Evolutionary conservation across 2,113 vertebrate genomes (phyloP).

Genomic region (Illadopsis cleaveri): DNA sequence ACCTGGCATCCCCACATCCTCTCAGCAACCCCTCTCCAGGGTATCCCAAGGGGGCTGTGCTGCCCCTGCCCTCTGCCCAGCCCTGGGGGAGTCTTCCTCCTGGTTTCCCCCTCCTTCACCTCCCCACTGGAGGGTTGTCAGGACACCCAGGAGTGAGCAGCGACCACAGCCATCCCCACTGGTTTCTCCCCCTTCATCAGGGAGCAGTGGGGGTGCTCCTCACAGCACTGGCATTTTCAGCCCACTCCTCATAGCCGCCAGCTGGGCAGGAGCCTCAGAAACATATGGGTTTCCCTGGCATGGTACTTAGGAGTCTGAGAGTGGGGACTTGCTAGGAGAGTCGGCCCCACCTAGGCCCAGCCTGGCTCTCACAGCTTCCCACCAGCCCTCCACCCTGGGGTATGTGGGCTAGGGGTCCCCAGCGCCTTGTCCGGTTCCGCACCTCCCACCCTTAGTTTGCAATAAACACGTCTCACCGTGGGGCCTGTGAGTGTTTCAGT

Average conservation of each 20-base stretch:
- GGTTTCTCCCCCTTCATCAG: not conserved
- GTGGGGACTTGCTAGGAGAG: not conserved
- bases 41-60: not conserved
- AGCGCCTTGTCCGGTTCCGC: accelerated
- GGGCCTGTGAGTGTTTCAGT: not conserved
- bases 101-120: not conserved
- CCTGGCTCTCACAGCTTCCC: not conserved
- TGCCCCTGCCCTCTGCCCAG: not conserved
- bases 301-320: not conserved
- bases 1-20: not conserved
- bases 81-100: accelerated
- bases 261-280: not conserved
- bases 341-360: not conserved
- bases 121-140: not conserved
- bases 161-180: not conserved
- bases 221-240: accelerated
- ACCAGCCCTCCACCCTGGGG: not conserved
- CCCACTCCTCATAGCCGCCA: not conserved
- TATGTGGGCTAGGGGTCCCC: not conserved
- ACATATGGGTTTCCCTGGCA: not conserved
- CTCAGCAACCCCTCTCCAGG: accelerated
- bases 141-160: not conserved
- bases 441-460: not conserved
- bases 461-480: not conserved
- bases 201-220: not conserved